A percentile compares a stretch with the other conserved stretches of the same genome.
phyloP scores from a whole-genome alignment of 2,888 invertebrate genomes.

The Stenodema calcarata region DNA sequence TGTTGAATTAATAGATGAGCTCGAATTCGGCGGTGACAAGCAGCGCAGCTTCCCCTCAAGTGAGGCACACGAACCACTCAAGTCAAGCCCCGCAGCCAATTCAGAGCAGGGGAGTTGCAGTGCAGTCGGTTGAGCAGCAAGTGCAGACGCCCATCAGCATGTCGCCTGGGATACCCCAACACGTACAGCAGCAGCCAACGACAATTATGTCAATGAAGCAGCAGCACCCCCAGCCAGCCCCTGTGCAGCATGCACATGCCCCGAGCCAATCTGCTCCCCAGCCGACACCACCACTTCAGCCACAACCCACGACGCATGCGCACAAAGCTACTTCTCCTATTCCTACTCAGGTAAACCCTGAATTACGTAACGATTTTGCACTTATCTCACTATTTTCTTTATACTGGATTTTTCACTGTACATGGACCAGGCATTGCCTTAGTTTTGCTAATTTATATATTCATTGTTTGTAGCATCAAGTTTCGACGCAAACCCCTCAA shows the following conservation, averaged over 20 bases:
- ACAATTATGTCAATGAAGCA: not conserved
- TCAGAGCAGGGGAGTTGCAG: not conserved
- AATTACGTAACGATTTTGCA: too few relatives aligned
- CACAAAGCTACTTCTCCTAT: conserved; percentile 59
- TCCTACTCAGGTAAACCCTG: conserved; percentile 59
- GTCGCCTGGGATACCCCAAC: not conserved
- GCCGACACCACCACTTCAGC: not conserved
- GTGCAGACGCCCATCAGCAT: conserved; percentile 33
- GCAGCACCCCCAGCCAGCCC: not conserved
- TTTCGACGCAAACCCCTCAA: conserved; percentile 56
- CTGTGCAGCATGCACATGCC: not conserved
- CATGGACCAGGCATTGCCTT: not conserved
- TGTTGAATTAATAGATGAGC: not conserved
- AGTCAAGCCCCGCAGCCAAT: not conserved
- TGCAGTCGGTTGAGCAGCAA: conserved; percentile 20
- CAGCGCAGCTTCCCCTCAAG: not conserved
- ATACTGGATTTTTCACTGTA: too few relatives aligned
- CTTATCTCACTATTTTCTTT: too few relatives aligned
- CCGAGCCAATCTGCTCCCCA: conserved; percentile 11
- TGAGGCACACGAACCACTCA: not conserved
- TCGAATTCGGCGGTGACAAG: not conserved
- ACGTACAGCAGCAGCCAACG: not conserved
- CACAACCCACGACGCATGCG: conserved; percentile 49
- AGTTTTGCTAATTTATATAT: not conserved
- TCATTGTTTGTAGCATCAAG: conserved; percentile 51